These are phyloP conservation scores for Eleutherodactylus coqui DNA, from an alignment of 2,797 vertebrate genomes.

Conservation along the genomic window DNA sequence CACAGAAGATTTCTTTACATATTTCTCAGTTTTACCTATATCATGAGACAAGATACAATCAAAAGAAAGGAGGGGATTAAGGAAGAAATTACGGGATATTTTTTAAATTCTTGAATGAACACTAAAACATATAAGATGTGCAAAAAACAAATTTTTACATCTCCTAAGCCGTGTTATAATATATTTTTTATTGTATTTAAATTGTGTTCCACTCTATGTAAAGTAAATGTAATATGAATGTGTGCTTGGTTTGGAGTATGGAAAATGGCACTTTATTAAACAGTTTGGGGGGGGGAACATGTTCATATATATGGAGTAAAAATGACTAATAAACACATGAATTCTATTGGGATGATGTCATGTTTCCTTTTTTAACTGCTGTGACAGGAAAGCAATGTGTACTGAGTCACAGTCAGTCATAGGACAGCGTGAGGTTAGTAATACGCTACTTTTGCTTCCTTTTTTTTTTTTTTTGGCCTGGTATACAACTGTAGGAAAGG, in stretches of 20 bases:
- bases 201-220: background rate
- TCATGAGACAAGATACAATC: no score
- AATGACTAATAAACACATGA: background rate
- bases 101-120: no score
- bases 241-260: conserved; percentile 16
- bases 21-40: no score
- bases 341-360: background rate
- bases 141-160: no score
- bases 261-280: conserved; percentile 54
- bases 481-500: conserved; percentile 61
- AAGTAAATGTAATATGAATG: background rate
- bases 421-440: background rate
- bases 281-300: background rate
- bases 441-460: background rate
- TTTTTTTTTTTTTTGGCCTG: conserved; percentile 21
- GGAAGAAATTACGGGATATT: no score
- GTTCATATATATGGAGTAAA: background rate
- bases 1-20: no score
- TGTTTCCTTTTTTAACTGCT: background rate
- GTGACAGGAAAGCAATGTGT: background rate
- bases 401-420: background rate
- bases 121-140: no score
- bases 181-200: conserved; percentile 22
- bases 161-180: background rate
- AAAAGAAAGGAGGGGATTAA: no score